A percentile compares a stretch with the other conserved stretches of the same genome.
Conservation (phyloP, 2,797 vertebrate species). For the Rhynchotus rufescens region DNA sequence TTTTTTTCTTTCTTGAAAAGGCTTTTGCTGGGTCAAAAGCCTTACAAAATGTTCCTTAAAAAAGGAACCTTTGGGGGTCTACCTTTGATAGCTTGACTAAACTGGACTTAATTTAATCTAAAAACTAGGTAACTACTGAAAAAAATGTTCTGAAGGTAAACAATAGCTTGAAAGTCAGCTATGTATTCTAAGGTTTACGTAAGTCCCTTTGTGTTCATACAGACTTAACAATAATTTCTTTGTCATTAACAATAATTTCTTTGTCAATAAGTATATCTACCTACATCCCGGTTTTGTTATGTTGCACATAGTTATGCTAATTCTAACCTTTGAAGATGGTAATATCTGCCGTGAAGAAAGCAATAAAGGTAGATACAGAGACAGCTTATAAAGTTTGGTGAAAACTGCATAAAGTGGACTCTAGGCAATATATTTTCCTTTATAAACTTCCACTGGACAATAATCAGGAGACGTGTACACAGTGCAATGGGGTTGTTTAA, state of each 20-base stretch:
- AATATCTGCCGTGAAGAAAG: background rate
- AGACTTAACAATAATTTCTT: slow-evolving; percentile 21
- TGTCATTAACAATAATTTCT: background rate
- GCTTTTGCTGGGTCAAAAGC: background rate
- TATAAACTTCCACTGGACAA: background rate
- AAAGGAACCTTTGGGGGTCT: background rate
- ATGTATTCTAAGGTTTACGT: slow-evolving; percentile 24
- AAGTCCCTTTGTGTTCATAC: slow-evolving; percentile 19
- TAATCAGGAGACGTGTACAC: background rate
- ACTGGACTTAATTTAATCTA: slow-evolving; percentile 25
- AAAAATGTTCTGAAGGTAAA: background rate
- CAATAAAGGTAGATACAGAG: background rate
- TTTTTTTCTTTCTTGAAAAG: background rate
- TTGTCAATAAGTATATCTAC: background rate
- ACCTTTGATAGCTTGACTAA: slow-evolving; percentile 1
- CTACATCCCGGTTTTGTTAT: background rate
- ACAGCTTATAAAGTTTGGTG: background rate
- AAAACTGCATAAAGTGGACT: background rate
- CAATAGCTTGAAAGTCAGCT: slow-evolving; percentile 27
- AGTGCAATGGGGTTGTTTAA: background rate
- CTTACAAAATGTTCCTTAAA: background rate
- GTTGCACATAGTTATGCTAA: background rate
- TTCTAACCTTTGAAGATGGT: background rate
- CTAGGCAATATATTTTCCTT: background rate
- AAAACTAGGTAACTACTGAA: background rate